Conservation (phyloP, 1,140 invertebrate genomes). For the Drosophila takahashii region DNA sequence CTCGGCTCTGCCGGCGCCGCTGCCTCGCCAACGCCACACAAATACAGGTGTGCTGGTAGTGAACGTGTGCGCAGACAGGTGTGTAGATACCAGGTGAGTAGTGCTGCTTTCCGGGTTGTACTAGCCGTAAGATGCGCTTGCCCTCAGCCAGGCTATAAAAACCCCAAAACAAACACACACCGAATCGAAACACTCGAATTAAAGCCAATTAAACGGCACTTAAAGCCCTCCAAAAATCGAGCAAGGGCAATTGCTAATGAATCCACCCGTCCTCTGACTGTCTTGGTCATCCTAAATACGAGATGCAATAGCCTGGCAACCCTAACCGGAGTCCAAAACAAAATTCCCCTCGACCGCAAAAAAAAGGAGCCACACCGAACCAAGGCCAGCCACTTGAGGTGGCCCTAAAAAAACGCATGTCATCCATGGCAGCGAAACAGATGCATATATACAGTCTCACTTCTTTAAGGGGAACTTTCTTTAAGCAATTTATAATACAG, state of each 20-base stretch:
- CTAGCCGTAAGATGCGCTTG: constrained; percentile 35
- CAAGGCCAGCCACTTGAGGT: constrained; percentile 71
- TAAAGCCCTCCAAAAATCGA: constrained; percentile 23
- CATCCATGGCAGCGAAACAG: constrained; percentile 52
- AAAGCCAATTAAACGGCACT: constrained; percentile 58
- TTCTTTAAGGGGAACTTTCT: background rate
- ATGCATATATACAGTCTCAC: constrained; percentile 24
- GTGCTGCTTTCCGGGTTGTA: constrained; percentile 47
- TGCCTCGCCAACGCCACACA: constrained; percentile 18
- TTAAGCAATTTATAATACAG: no score
- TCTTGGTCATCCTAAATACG: no score
- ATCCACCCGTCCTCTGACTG: background rate
- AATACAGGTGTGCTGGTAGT: constrained; percentile 24
- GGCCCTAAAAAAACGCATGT: constrained; percentile 74
- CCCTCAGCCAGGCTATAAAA: constrained; percentile 25
- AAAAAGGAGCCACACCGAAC: constrained; percentile 40
- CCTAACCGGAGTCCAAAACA: constrained; percentile 11
- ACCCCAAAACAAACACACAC: constrained; percentile 1
- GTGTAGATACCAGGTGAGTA: constrained; percentile 21
- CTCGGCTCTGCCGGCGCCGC: constrained; percentile 35
- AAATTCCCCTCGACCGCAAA: constrained; percentile 30
- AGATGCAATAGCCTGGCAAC: constrained; percentile 12
- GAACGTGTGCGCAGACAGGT: constrained; percentile 42
- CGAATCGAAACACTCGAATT: constrained; percentile 35
- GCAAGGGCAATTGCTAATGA: constrained; percentile 42